A percentile compares a stretch with the other conserved stretches of the same genome.
Evolutionary conservation across 2,797 vertebrate genomes (phyloP).

Genomic region (Oreochromis mossambicus): DNA sequence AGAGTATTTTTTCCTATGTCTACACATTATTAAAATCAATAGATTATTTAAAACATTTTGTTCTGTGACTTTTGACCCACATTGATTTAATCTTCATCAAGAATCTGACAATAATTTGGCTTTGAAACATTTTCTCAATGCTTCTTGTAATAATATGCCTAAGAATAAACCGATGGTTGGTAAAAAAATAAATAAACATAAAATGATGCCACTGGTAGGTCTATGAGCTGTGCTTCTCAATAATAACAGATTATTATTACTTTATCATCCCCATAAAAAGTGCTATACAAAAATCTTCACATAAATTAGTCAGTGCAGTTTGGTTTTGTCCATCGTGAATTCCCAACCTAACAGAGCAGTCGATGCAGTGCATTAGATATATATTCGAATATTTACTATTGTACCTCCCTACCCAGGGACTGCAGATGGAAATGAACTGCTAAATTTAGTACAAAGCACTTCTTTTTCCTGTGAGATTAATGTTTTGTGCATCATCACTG

Average conservation of each 20-base stretch:
- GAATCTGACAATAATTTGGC: neutral
- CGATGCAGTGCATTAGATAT: fast-evolving
- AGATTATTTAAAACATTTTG: neutral
- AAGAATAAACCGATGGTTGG: fast-evolving
- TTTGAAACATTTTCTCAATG: fast-evolving
- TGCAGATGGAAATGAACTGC: neutral
- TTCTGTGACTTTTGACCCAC: fast-evolving
- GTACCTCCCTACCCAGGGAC: neutral
- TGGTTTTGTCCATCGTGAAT: neutral
- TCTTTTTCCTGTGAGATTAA: neutral
- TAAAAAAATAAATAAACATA: neutral
- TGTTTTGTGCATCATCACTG: neutral
- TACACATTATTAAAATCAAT: neutral
- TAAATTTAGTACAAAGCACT: neutral
- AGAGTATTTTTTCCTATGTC: neutral
- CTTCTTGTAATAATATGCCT: neutral
- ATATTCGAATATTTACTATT: neutral
- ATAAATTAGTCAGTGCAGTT: neutral
- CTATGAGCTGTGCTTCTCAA: neutral
- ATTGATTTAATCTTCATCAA: neutral
- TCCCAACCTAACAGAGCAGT: neutral
- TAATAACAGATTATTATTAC: neutral
- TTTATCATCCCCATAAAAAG: neutral
- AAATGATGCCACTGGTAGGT: neutral
- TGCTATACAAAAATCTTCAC: neutral